Conservation (phyloP, 2,888 invertebrate species). For the Scaptomyza tumidula region DNA sequence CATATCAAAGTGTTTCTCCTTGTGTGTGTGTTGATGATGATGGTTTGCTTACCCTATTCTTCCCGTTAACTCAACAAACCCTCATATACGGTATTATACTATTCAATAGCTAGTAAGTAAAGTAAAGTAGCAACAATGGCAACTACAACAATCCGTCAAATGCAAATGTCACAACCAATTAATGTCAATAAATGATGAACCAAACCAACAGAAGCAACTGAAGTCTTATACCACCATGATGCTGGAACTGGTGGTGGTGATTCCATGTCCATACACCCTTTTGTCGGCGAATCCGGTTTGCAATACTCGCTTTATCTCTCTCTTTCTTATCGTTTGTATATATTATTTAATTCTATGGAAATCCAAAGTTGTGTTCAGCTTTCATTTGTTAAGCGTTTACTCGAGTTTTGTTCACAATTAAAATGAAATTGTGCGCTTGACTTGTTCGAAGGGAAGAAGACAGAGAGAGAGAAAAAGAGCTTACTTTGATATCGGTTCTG, state of each 20-base stretch:
- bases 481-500: constrained; percentile 19
- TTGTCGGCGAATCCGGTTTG: constrained; percentile 60
- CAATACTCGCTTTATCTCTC: constrained; percentile 22
- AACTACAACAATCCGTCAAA: constrained; percentile 79
- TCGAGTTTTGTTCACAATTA: constrained; percentile 77
- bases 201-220: constrained; percentile 38
- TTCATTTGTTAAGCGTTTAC: constrained; percentile 78
- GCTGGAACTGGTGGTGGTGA: constrained; percentile 28
- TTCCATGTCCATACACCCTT: constrained; percentile 48
- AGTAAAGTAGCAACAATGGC: constrained; percentile 78
- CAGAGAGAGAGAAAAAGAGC: constrained; percentile 11
- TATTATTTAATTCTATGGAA: constrained; percentile 9
- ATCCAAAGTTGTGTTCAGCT: constrained; percentile 56
- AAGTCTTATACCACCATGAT: constrained; percentile 28
- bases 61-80: constrained; percentile 35
- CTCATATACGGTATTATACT: constrained; percentile 20
- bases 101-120: constrained; percentile 7
- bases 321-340: background rate
- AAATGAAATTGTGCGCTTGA: constrained; percentile 77
- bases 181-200: constrained; percentile 81
- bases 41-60: background rate
- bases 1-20: constrained; percentile 43
- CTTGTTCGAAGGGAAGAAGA: constrained; percentile 21
- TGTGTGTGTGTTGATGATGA: constrained; percentile 11
- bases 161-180: constrained; percentile 83